These are phyloP conservation scores for Melinaea menophilus DNA, from an alignment of 2,888 invertebrate genomes.

Conservation along the genomic window DNA sequence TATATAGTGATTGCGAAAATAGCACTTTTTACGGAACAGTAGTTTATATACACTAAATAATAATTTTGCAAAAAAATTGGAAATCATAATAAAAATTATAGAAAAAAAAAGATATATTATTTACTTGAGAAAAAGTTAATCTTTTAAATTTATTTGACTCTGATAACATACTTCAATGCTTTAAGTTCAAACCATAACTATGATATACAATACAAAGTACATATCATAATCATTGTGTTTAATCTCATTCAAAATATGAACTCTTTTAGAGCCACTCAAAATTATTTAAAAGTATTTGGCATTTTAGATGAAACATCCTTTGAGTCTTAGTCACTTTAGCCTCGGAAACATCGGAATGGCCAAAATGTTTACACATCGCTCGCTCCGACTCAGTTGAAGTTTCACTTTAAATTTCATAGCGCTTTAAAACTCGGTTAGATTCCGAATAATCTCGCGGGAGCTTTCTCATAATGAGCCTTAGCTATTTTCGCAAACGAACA, in stretches of 20 bases:
- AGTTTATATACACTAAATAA: not conserved
- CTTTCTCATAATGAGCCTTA: conserved; percentile 56
- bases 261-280: not conserved
- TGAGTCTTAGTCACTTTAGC: conserved; percentile 16
- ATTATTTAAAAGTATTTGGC: not conserved
- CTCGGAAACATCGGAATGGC: conserved; percentile 18
- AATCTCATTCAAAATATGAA: not conserved
- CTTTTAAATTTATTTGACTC: too few relatives aligned
- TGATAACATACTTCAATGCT: too few relatives aligned
- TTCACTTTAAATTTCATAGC: conserved; percentile 68
- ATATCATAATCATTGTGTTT: too few relatives aligned
- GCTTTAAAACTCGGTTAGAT: conserved; percentile 64
- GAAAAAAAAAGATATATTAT: too few relatives aligned
- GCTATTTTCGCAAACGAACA: conserved; percentile 40
- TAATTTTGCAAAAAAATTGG: too few relatives aligned
- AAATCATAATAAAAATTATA: too few relatives aligned
- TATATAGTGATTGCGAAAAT: conserved; percentile 17
- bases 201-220: too few relatives aligned
- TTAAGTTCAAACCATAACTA: too few relatives aligned
- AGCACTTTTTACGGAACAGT: not conserved
- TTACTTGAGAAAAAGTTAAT: too few relatives aligned
- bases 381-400: conserved; percentile 64
- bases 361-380: conserved; percentile 57
- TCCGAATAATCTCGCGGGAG: conserved; percentile 50
- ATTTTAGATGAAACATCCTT: conserved; percentile 12